phyloP scores from a whole-genome alignment of 2,888 invertebrate species.

The Pyralis farinalis region DNA sequence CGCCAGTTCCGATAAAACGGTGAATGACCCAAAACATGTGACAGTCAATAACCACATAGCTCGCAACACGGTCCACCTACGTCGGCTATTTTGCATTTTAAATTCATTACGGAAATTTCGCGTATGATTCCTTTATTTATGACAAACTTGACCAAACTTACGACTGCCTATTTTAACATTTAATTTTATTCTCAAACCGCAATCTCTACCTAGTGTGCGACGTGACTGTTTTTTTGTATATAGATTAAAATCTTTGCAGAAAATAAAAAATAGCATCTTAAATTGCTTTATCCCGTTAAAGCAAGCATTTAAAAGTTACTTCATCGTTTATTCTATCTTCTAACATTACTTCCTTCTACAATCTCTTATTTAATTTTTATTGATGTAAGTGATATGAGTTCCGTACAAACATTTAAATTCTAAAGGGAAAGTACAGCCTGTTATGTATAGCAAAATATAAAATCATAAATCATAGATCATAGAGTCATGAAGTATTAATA shows the following conservation, averaged over 20 bases:
- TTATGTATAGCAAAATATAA: too few species aligned
- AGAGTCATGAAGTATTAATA: too few species aligned
- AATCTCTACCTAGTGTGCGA: background rate
- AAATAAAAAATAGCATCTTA: slow-evolving; percentile 5
- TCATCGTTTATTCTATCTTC: background rate
- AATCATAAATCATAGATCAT: too few species aligned
- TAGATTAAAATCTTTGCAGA: slow-evolving; percentile 7
- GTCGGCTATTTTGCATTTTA: slow-evolving; percentile 35
- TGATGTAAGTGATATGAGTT: too few species aligned
- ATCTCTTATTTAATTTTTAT: too few species aligned
- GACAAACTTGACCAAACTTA: background rate
- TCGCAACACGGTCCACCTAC: slow-evolving; percentile 20
- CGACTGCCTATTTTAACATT: too few species aligned
- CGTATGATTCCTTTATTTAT: slow-evolving; percentile 42
- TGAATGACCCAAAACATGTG: slow-evolving; percentile 11
- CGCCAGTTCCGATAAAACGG: slow-evolving; percentile 7
- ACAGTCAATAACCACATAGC: slow-evolving; percentile 11
- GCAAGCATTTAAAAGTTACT: slow-evolving; percentile 7
- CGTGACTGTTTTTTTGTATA: slow-evolving; percentile 6
- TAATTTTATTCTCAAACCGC: slow-evolving; percentile 1
- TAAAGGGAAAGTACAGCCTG: too few species aligned
- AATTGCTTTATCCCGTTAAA: slow-evolving; percentile 10
- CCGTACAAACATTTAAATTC: too few species aligned
- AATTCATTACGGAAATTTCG: slow-evolving; percentile 27
- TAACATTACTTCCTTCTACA: too few species aligned